Evolutionary conservation across 2,113 vertebrate species (phyloP).

Genomic region (Cynopterus brachyotis): DNA sequence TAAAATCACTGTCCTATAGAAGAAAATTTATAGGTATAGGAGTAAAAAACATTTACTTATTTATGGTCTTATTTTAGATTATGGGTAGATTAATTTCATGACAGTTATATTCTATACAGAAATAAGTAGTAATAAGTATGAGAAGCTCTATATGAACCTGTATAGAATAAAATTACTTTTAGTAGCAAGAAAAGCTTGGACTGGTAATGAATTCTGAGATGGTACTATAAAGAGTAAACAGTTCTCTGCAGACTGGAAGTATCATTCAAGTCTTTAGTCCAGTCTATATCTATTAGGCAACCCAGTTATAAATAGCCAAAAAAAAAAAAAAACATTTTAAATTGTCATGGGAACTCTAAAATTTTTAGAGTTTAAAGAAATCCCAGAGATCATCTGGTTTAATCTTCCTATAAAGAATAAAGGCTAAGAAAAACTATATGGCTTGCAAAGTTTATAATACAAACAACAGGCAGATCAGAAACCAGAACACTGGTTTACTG

Average conservation of each 20-base stretch:
- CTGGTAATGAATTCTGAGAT: not conserved
- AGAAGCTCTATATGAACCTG: not conserved
- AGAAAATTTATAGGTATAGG: not conserved
- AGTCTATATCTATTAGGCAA: not conserved
- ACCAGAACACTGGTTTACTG: not conserved
- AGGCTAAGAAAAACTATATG: not conserved
- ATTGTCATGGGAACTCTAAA: not conserved
- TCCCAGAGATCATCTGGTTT: not conserved
- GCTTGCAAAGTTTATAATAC: not conserved
- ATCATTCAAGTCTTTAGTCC: not conserved
- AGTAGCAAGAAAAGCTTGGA: not conserved
- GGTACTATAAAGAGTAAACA: not conserved
- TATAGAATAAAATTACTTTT: not conserved
- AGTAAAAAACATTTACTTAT: not conserved
- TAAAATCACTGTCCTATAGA: not conserved
- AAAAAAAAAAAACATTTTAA: not conserved
- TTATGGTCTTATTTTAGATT: conserved; percentile 23
- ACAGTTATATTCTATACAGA: not conserved
- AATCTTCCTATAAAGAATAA: not conserved
- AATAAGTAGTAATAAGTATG: not conserved
- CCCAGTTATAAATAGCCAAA: not conserved
- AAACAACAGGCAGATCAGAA: not conserved
- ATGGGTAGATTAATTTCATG: not conserved
- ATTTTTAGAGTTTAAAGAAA: not conserved
- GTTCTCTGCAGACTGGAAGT: not conserved